Evolutionary conservation across 2,888 invertebrate genomes (phyloP), one percentile per base, ranked within the genome.

Genomic region (Drosophila rellima): DNA sequence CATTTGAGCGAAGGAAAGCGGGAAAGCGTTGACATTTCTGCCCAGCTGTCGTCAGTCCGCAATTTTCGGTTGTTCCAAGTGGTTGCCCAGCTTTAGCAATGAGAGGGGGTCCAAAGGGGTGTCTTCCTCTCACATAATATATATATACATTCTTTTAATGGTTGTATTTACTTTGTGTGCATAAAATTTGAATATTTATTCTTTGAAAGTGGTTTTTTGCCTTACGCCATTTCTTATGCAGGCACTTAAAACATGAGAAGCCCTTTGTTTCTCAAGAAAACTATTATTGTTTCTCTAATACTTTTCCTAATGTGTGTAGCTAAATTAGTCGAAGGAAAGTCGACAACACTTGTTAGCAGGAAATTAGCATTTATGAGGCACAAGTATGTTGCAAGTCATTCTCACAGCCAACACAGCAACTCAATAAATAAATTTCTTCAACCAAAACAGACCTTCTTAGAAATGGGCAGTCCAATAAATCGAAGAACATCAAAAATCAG

Each of bases 41-140:
- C 76, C 72, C 78, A 78, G 72, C 79, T 78, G 78, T 71, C 72
- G 75, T 60, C 61, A 54, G 52, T 57, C 76, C 66, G 61, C 76
- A 76, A 78, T 74, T 78, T 73, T 78, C 37, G 75, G 75, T 65
- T 75, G 66, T 67, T 75, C 75, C 67, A 70, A 74, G 74, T 48
- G 77, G 78, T 78, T 78, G 60, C 56, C 74, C 79, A 47, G 67
- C 56, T 60, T 74, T 77, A 68, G 74, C 71, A 65, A 35, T 52
- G 20, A 33, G 35, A 15, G 20, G 11, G 51, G 15, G 35, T 17
- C 35, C 13, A 56, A 61, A 62, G 59, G 64, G 71, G 67, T 65
- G 50, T 52, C n/a, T 51, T 44, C 18, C 23, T 29, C 23, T 13
- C 42, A 29, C 42, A 47, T 23, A 44, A 23, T 31, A 45, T 33